These are phyloP conservation scores for Acrobasis suavella DNA, from an alignment of 2,888 invertebrate genomes.

Conservation along the genomic window DNA sequence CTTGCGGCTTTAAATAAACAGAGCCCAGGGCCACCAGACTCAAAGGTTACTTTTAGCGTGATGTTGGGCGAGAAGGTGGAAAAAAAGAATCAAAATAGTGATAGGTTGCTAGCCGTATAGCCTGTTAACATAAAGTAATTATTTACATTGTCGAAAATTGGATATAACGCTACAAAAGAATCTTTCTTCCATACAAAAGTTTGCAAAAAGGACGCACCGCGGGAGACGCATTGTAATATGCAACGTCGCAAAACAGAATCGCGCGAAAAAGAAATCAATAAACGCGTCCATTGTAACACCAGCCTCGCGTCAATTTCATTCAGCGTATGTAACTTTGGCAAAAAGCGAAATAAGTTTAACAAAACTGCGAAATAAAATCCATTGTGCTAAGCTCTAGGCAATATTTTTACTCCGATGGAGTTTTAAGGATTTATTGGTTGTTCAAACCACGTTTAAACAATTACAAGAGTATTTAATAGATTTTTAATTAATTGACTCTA, in stretches of 20 bases:
- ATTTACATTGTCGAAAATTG: no score
- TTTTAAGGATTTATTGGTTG: constrained; percentile 48
- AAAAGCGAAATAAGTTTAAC: constrained; percentile 39
- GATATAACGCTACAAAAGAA: no score
- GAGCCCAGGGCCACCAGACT: no score
- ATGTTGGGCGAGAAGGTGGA: no score
- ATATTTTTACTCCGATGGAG: constrained; percentile 51
- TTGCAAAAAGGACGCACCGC: not conserved
- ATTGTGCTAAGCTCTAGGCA: constrained; percentile 49
- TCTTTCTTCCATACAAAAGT: not conserved
- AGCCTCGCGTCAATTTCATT: constrained; percentile 48
- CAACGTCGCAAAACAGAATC: constrained; percentile 11
- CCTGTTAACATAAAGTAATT: no score
- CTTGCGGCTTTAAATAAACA: no score
- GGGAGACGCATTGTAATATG: constrained; percentile 7
- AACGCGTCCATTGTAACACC: constrained; percentile 36
- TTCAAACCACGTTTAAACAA: constrained; percentile 31
- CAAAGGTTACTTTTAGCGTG: no score
- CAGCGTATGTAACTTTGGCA: constrained; percentile 39
- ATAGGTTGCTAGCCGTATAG: no score
- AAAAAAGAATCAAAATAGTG: no score
- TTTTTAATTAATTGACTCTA: no score
- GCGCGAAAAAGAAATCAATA: constrained; percentile 40
- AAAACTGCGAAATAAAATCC: constrained; percentile 47
- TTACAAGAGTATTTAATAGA: no score